Conservation (phyloP, 2,888 invertebrate genomes). For the Vandiemenella viatica region DNA sequence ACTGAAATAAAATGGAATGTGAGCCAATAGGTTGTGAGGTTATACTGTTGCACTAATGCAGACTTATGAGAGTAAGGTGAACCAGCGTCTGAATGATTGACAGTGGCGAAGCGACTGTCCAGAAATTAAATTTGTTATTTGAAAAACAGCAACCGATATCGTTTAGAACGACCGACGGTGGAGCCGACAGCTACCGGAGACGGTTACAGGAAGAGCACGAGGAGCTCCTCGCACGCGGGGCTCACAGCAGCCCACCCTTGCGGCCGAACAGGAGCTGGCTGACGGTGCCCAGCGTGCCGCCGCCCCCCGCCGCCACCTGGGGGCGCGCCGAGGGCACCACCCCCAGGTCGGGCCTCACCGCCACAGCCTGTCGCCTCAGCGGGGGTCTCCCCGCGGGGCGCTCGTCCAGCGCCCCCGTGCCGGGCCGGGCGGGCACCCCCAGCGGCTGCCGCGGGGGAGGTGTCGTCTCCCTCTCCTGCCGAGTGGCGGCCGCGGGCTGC, state of each 20-base stretch:
- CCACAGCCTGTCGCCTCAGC: slow-evolving; percentile 4
- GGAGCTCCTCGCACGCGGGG: no score
- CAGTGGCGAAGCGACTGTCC: no score
- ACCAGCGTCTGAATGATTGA: no score
- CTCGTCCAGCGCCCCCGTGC: slow-evolving; percentile 23
- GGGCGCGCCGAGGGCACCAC: slow-evolving; percentile 20
- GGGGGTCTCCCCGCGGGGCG: slow-evolving; percentile 33
- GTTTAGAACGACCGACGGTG: no score
- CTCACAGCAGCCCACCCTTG: slow-evolving; percentile 68
- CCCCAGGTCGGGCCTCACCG: slow-evolving; percentile 25
- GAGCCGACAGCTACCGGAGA: no score
- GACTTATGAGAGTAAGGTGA: no score
- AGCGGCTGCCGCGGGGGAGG: slow-evolving; percentile 21
- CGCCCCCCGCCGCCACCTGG: slow-evolving; percentile 18
- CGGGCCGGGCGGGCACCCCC: slow-evolving; percentile 38
- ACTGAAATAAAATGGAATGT: no score
- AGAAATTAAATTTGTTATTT: no score
- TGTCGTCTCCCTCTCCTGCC: slow-evolving; percentile 22
- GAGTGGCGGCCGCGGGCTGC: slow-evolving; percentile 11
- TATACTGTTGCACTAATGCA: no score
- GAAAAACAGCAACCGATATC: no score
- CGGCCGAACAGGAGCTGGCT: slow-evolving; percentile 68
- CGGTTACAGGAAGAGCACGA: no score
- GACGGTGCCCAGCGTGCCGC: slow-evolving; percentile 49
- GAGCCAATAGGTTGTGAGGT: no score